Conservation (phyloP, 2,888 invertebrate species). For the Dusona sp. region DNA sequence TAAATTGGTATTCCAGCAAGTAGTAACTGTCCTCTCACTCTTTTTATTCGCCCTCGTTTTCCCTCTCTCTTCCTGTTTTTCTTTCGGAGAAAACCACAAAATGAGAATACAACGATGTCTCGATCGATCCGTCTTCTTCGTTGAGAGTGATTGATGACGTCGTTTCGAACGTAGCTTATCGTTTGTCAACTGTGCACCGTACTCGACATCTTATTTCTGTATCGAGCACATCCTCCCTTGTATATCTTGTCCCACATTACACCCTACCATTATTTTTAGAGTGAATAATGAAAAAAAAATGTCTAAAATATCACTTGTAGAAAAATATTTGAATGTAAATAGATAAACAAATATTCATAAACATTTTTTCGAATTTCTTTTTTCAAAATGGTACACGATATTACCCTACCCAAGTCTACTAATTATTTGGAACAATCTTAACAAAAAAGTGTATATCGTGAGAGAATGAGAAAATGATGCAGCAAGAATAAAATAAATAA, state of each 20-base stretch:
- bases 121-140: constrained; percentile 65
- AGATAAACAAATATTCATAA: background rate
- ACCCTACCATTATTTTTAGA: constrained; percentile 28
- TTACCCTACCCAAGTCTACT: background rate
- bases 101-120: constrained; percentile 32
- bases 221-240: constrained; percentile 20
- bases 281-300: background rate
- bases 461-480: constrained; percentile 33
- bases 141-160: constrained; percentile 66
- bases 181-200: constrained; percentile 61
- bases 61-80: background rate
- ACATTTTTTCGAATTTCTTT: background rate
- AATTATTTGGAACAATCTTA: background rate
- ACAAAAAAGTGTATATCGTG: constrained; percentile 3
- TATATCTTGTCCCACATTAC: constrained; percentile 19
- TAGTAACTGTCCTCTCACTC: constrained; percentile 29
- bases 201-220: constrained; percentile 65
- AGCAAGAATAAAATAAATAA: constrained; percentile 78
- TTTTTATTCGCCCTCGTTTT: background rate
- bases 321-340: background rate
- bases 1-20: constrained; percentile 67
- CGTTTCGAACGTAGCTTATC: constrained; percentile 64
- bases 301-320: background rate
- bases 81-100: constrained; percentile 35
- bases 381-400: background rate